Evolutionary conservation across 23 tunicate genomes (phyloP).

Genomic region (Clavelina lepadiformis): DNA sequence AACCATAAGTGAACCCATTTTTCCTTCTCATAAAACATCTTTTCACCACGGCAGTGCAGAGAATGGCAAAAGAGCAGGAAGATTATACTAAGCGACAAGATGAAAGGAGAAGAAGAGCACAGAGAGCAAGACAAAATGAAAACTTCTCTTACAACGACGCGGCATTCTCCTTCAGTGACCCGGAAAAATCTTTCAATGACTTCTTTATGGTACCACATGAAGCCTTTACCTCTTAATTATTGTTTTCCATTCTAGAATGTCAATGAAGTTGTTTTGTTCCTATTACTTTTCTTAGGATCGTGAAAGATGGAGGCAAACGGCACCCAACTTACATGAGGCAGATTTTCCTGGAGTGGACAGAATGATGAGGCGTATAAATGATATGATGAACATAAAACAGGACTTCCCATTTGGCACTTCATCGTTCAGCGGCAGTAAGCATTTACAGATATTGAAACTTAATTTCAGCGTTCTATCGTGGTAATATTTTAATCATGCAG

Average conservation of each 20-base stretch:
- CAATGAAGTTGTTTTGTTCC: not conserved
- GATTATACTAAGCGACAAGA: slow-evolving; percentile 53
- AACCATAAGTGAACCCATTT: no score
- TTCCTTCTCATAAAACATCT: no score
- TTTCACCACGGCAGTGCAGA: no score
- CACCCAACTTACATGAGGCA: slow-evolving; percentile 28
- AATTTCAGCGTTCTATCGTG: not conserved
- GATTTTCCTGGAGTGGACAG: slow-evolving; percentile 16
- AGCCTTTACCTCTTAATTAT: not conserved
- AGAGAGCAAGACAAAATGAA: not conserved
- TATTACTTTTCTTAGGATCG: slow-evolving; percentile 27
- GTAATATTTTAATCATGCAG: not conserved
- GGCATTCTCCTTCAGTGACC: slow-evolving; percentile 5
- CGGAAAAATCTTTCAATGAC: slow-evolving; percentile 36
- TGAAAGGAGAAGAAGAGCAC: slow-evolving; percentile 52
- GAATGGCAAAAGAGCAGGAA: slow-evolving; percentile 64
- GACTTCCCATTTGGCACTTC: not conserved
- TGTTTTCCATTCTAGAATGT: not conserved
- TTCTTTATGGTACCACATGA: slow-evolving; percentile 34
- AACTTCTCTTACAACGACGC: not conserved
- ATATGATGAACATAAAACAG: slow-evolving; percentile 19
- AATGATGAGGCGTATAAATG: slow-evolving; percentile 24
- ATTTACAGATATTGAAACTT: slow-evolving; percentile 1
- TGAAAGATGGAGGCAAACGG: slow-evolving; percentile 34
- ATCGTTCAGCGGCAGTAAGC: not conserved